phyloP scores from a whole-genome alignment of 1,140 invertebrate species.

The Penaeus chinensis region DNA sequence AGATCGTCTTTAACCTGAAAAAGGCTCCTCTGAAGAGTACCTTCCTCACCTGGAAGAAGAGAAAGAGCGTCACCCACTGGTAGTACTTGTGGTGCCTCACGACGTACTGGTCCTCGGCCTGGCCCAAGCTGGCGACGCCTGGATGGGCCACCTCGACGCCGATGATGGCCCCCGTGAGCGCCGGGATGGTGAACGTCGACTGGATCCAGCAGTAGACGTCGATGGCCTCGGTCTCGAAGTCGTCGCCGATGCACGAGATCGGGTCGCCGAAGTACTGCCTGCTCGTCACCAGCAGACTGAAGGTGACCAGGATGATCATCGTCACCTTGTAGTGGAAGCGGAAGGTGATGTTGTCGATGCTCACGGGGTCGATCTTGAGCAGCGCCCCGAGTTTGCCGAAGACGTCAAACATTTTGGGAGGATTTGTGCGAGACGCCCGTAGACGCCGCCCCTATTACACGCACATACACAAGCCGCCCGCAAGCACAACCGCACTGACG shows the following conservation, averaged over 20 bases:
- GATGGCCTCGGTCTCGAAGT: constrained; percentile 76
- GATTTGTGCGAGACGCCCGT: not conserved
- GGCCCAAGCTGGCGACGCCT: constrained; percentile 68
- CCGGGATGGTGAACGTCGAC: constrained; percentile 89
- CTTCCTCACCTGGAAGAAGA: constrained; percentile 82
- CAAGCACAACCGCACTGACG: too few relatives aligned
- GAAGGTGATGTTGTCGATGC: constrained; percentile 95
- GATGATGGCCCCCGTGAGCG: constrained; percentile 75
- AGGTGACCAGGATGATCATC: constrained; percentile 89
- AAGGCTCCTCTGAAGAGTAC: too few relatives aligned
- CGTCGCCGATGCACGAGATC: constrained; percentile 91
- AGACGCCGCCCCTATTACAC: too few relatives aligned
- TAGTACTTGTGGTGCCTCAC: constrained; percentile 93
- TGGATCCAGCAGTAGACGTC: constrained; percentile 97
- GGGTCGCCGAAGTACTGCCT: constrained; percentile 95
- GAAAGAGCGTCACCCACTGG: constrained; percentile 94
- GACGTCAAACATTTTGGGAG: constrained; percentile 83
- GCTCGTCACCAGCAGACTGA: constrained; percentile 90
- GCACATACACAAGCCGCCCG: too few relatives aligned
- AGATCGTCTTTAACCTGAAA: too few relatives aligned
- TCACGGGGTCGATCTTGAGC: constrained; percentile 88
- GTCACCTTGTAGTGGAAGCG: constrained; percentile 94
- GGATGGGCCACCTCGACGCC: constrained; percentile 74
- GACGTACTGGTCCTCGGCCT: constrained; percentile 71
- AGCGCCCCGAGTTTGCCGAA: constrained; percentile 91